Evolutionary conservation across 64 coral and sea anemone species (phyloP).

Genomic region (Montipora capricornis): DNA sequence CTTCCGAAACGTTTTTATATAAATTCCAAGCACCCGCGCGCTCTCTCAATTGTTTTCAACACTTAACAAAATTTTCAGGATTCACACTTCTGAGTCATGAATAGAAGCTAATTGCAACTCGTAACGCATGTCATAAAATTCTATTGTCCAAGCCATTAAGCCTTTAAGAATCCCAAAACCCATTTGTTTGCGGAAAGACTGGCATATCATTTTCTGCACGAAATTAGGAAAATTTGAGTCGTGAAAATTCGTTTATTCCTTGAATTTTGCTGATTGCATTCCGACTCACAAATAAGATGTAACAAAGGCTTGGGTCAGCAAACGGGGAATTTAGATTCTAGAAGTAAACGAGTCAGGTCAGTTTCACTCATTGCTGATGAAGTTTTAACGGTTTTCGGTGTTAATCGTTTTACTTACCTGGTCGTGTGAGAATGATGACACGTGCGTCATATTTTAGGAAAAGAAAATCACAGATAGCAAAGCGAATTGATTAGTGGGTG

Average conservation of each 20-base stretch:
- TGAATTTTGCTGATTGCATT: background rate
- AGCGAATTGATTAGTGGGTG: no score
- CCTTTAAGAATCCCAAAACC: background rate
- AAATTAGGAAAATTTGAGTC: background rate
- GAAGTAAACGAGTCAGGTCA: no score
- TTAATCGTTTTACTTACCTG: no score
- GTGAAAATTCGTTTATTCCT: background rate
- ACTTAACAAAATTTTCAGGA: background rate
- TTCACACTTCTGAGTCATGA: background rate
- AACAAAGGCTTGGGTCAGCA: no score
- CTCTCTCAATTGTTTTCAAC: background rate
- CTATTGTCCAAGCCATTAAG: background rate
- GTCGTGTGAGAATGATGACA: no score
- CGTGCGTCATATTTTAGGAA: no score
- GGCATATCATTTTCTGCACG: conserved; percentile 18
- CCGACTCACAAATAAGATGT: no score
- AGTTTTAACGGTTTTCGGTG: no score
- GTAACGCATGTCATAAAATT: background rate
- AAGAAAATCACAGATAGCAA: no score
- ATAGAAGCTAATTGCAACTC: background rate
- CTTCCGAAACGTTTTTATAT: background rate
- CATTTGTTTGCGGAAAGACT: background rate
- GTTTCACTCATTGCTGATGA: no score
- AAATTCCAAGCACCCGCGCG: background rate
- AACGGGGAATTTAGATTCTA: no score